These are phyloP conservation scores for Cephalotes varians DNA, from an alignment of 2,888 invertebrate species.

Conservation along the genomic window DNA sequence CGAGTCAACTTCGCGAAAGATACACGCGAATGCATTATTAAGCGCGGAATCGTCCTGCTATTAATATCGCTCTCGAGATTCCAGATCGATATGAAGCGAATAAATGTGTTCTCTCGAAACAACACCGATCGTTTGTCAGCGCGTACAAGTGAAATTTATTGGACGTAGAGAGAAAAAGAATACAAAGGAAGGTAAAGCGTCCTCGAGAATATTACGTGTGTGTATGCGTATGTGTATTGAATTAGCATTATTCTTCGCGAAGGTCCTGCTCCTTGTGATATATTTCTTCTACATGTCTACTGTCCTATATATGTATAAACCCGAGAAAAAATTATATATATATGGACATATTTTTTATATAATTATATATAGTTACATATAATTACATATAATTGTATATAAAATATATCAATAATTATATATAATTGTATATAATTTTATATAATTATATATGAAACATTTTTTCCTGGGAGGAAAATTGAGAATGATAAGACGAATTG, in stretches of 20 bases:
- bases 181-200: background rate
- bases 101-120: constrained; percentile 14
- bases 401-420: too few species aligned
- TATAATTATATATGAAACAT: too few species aligned
- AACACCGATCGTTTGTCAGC: constrained; percentile 11
- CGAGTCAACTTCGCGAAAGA: constrained; percentile 25
- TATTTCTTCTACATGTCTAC: background rate
- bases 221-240: too few species aligned
- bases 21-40: constrained; percentile 44
- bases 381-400: too few species aligned
- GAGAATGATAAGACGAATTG: background rate
- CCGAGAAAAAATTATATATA: background rate
- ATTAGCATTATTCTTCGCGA: background rate
- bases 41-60: constrained; percentile 32
- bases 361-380: too few species aligned
- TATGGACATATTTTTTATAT: too few species aligned
- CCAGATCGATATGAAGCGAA: constrained; percentile 42
- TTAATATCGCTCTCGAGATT: constrained; percentile 33
- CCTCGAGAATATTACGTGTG: background rate
- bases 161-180: background rate
- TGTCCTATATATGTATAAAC: background rate
- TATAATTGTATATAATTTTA: too few species aligned
- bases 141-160: background rate
- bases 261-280: background rate
- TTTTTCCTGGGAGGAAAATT: too few species aligned